A percentile compares a stretch with the other conserved stretches of the same genome.
Conservation (phyloP, 1,140 invertebrate genomes). For the Drosophila lowei region DNA sequence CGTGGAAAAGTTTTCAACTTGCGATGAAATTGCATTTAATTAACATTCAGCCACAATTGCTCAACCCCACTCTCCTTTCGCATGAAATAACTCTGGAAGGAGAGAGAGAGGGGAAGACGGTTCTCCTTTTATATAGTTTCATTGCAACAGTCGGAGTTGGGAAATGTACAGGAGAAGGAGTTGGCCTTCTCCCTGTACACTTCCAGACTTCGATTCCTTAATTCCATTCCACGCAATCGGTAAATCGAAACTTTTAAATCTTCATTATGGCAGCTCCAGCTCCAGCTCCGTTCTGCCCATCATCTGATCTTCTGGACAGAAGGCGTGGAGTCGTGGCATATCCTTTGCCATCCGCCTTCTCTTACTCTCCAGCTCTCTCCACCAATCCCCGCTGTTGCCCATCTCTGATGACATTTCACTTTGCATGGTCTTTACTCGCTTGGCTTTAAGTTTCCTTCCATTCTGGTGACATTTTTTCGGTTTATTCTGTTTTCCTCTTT, state of each 20-base stretch:
- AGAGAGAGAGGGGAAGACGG: no score
- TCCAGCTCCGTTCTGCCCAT: constrained; percentile 10
- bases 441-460: constrained; percentile 24
- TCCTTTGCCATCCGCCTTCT: background rate
- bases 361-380: no score
- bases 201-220: background rate
- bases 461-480: constrained; percentile 25
- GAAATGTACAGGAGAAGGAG: background rate
- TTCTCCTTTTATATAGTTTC: constrained; percentile 7
- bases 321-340: background rate
- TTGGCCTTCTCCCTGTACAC: constrained; percentile 1
- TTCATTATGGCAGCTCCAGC: constrained; percentile 25
- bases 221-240: background rate
- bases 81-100: background rate
- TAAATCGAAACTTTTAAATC: constrained; percentile 36
- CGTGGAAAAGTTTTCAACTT: constrained; percentile 17
- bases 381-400: background rate
- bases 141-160: constrained; percentile 8
- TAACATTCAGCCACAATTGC: constrained; percentile 31
- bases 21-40: constrained; percentile 25
- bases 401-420: constrained; percentile 37
- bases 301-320: constrained; percentile 1
- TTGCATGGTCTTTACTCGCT: constrained; percentile 27
- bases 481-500: constrained; percentile 25
- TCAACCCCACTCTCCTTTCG: background rate